Evolutionary conservation across 2,797 vertebrate genomes (phyloP), one percentile per base, ranked within the genome.

Genomic region (Enteromius thamalakanensis): DNA sequence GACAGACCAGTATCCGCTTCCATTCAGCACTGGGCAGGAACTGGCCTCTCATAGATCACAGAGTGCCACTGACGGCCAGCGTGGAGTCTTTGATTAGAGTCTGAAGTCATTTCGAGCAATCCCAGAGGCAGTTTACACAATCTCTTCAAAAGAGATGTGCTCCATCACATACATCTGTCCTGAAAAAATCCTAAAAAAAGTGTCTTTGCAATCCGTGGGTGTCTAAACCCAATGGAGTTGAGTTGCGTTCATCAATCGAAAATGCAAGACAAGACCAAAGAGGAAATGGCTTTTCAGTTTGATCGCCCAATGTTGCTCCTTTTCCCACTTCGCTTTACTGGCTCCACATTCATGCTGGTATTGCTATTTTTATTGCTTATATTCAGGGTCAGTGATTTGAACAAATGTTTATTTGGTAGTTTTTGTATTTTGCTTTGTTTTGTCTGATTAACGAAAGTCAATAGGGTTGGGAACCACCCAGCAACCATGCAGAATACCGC

Each of bases 1-100:
- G 75, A 79, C 79, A 81, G 83, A 79, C 74, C 75, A n/a, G 85
- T 85, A 81, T 88, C 87, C 81, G 87, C 81, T 86, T 79, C 83
- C 76, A 83, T 69, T 79, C 47, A 45, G 81, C 83, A 32, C 51
- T 72, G 76, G 85, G 80, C 85, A 86, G 87, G 79, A 87, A 86
- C 82, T 76, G 64, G 79, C 58, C 85, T 71, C 81, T 82, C 76
- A 76, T 82, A 80, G 76, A 84, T 88, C 82, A 84, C 87, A 86
- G 75, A 84, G 84, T 77, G 87, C 76, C 83, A 80, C 71, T 42
- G 86, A 82, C 78, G 77, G 60, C 69, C 78, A 84, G 80, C 81
- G 23, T 10, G 37, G 82, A 86, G 75, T 80, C 84, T 80, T 83
- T 88, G 86, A 88, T 88, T 87, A 87, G 75, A 84, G 79, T 55